A percentile compares a stretch with the other conserved stretches of the same genome.
Conservation (phyloP, 2,113 vertebrate genomes). For the Petrocephalus zakoni region DNA sequence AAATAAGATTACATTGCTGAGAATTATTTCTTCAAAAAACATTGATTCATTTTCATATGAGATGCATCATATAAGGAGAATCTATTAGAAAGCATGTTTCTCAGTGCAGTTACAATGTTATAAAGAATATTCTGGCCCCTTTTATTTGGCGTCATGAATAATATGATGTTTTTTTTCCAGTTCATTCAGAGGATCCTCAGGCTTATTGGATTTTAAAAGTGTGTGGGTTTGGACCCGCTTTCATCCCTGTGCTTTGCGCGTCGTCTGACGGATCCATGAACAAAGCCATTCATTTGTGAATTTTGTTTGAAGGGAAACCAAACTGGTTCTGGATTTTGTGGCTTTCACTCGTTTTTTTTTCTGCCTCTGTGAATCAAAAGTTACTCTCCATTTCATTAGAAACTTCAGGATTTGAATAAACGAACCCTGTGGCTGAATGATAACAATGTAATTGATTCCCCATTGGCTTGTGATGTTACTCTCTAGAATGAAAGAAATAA, state of each 20-base stretch:
- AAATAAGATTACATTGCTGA: neutral
- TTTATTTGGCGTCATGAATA: neutral
- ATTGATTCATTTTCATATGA: neutral
- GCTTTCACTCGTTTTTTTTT: neutral
- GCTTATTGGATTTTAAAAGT: neutral
- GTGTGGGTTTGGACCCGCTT: neutral
- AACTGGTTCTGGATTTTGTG: neutral
- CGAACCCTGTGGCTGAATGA: neutral
- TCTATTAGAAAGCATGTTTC: neutral
- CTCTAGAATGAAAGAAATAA: neutral
- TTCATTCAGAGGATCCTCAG: neutral
- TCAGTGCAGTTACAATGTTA: neutral
- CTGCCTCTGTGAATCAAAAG: neutral
- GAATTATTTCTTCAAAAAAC: neutral
- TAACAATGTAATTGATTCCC: neutral
- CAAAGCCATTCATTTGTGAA: neutral
- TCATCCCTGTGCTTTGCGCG: neutral
- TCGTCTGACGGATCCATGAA: neutral
- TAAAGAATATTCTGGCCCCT: neutral
- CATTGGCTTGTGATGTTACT: neutral
- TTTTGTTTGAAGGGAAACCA: neutral
- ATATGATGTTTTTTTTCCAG: neutral
- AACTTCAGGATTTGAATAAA: neutral
- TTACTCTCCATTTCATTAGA: neutral
- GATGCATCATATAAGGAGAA: neutral